Percentiles rank a stretch among this genome's conserved stretches.
phyloP scores from a whole-genome alignment of 2,113 vertebrate species.

The Halcyon malimbica region DNA sequence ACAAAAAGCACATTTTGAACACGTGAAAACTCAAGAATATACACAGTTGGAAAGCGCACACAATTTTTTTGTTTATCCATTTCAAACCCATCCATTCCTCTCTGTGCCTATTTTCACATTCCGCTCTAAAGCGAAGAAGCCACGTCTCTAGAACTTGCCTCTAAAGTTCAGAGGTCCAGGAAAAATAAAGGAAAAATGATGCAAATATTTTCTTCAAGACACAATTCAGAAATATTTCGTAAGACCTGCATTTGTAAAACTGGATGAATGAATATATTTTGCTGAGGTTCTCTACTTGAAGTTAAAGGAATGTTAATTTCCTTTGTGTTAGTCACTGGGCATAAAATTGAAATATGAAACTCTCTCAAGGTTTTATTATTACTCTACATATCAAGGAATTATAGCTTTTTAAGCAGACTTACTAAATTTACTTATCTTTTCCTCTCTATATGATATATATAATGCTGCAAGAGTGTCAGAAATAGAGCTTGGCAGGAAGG shows the following conservation, averaged over 20 bases:
- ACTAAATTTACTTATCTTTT: conserved; percentile 5
- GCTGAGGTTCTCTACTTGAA: background rate
- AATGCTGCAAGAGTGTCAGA: background rate
- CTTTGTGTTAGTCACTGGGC: background rate
- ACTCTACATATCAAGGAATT: background rate
- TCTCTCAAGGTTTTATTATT: background rate
- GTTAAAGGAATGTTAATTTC: background rate
- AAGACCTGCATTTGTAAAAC: background rate
- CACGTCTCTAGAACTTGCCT: background rate
- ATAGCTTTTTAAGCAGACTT: background rate
- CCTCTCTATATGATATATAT: background rate
- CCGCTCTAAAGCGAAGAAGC: background rate
- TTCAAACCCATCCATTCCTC: background rate
- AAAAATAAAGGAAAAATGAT: background rate
- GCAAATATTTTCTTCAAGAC: background rate
- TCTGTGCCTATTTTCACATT: background rate
- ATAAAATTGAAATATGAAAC: conserved; percentile 14
- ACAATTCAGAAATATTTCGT: background rate
- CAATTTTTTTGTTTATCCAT: background rate
- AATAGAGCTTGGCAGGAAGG: background rate
- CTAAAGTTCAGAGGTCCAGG: background rate
- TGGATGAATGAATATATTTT: background rate
- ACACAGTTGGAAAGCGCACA: background rate
- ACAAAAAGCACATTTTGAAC: background rate
- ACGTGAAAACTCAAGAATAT: background rate